phyloP scores from a whole-genome alignment of 2,888 invertebrate species.

The Leptopilina syphax region DNA sequence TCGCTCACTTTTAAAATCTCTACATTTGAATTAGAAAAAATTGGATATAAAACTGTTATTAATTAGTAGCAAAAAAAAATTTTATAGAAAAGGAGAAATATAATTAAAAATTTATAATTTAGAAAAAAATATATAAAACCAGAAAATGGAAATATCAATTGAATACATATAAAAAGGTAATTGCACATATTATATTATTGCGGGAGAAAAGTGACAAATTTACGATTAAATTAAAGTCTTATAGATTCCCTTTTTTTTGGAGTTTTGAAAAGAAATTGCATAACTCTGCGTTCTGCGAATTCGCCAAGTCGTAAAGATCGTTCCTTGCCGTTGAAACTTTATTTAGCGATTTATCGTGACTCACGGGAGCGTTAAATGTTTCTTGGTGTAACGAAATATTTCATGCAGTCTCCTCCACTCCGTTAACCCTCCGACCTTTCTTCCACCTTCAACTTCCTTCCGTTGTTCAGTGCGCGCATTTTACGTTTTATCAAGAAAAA shows the following conservation, averaged over 20 bases:
- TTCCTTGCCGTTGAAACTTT: slow-evolving; percentile 30
- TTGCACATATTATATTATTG: too few species aligned
- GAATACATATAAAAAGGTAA: too few species aligned
- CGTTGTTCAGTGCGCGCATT: slow-evolving; percentile 25
- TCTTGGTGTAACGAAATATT: slow-evolving; percentile 37
- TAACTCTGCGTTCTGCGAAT: slow-evolving; percentile 27
- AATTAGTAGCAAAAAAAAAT: too few species aligned
- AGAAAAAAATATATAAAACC: too few species aligned
- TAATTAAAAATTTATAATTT: too few species aligned
- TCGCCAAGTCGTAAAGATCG: slow-evolving; percentile 26
- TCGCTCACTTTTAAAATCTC: too few species aligned
- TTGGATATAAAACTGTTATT: too few species aligned
- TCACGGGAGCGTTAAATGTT: slow-evolving; percentile 40
- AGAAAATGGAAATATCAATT: too few species aligned
- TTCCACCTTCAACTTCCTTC: slow-evolving; percentile 33
- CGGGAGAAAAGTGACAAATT: not conserved
- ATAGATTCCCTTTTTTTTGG: not conserved
- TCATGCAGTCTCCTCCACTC: slow-evolving; percentile 41
- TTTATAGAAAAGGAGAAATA: too few species aligned
- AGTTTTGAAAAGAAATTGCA: slow-evolving; percentile 28
- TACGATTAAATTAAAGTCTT: not conserved
- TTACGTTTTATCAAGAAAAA: slow-evolving; percentile 37
- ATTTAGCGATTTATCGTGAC: slow-evolving; percentile 40
- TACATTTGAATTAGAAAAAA: too few species aligned
- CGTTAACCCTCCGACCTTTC: slow-evolving; percentile 40